Base-by-base conservation (phyloP, 2,797 vertebrate species). In the Crenuchus spilurus region DNA sequence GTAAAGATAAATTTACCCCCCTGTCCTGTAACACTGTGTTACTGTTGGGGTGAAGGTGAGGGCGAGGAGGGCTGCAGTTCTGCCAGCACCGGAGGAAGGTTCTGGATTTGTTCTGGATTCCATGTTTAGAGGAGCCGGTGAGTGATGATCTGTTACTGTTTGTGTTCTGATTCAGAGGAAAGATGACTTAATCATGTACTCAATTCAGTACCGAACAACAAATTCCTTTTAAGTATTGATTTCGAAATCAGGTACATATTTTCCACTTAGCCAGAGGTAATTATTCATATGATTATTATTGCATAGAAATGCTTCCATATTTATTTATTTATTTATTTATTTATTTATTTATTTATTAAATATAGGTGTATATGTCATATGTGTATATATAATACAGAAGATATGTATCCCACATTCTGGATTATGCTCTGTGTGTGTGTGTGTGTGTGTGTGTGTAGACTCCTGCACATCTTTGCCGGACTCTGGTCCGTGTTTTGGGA, bases 401-500 rank as follows among this genome's bases (percentile, higher is more conserved):
- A n/a, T n/a, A n/a, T n/a, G n/a, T n/a, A n/a, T n/a, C n/a, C n/a
- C n/a, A n/a, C n/a, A n/a, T n/a, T n/a, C n/a, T n/a, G 11, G 1
- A 16, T 14, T 28, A 18, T 60, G n/a, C 18, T 20, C 64, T 55
- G 13, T 6, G 24, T 60, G 31, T 61, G 63, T 73, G 20, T 79
- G 46, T 72, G 33, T 54, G n/a, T 79, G n/a, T 82, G 54, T 58
- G 41, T 68, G 22, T 63, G 11, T 42, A 98, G 96, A 91, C 37
- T 87, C 91, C 0, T 99, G 97, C 82, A 78, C 75, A 2, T 83
- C 90, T 70, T 52, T 7, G 10, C 81, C 51, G 2, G 93, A 94
- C 0, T 28, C 80, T 0, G 97, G 97, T 0, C 96, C 97, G 0
- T 99, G 97, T 80, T 92, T 95, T 0, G 96, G 95, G 30, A 13